Conservation (phyloP, 2,113 vertebrate genomes). For the Scortum barcoo region DNA sequence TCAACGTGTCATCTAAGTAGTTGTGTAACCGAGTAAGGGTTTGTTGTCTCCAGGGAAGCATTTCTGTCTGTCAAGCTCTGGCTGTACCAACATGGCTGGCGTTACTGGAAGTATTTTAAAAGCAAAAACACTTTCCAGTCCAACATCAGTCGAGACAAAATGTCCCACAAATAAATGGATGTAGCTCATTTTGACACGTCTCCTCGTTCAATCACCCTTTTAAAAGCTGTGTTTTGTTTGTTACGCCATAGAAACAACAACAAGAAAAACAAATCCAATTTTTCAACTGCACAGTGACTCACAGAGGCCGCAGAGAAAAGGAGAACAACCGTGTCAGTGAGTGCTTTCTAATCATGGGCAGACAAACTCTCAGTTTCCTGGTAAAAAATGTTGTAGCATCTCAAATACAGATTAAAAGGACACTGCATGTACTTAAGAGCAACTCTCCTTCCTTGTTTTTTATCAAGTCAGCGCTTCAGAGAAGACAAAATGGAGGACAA, state of each 20-base stretch:
- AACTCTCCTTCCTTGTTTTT: neutral
- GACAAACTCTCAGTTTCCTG: neutral
- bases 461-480: neutral
- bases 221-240: conserved; percentile 3
- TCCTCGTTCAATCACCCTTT: neutral
- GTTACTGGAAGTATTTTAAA: conserved; percentile 15
- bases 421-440: neutral
- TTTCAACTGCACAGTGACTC: conserved; percentile 16
- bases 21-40: neutral
- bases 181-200: neutral
- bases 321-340: neutral
- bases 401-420: neutral
- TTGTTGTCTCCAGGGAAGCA: neutral
- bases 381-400: neutral
- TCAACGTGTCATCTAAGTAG: neutral
- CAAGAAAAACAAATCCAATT: neutral
- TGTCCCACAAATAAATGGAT: neutral
- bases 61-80: neutral
- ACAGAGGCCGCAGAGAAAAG: neutral
- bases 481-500: neutral
- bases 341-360: neutral
- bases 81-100: neutral
- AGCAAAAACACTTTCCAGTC: conserved; percentile 1
- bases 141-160: neutral
- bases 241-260: conserved; percentile 4